A percentile compares a stretch with the other conserved stretches of the same genome.
Evolutionary conservation across 2,113 vertebrate genomes (phyloP).

Genomic region (Cyanoderma ruficeps): DNA sequence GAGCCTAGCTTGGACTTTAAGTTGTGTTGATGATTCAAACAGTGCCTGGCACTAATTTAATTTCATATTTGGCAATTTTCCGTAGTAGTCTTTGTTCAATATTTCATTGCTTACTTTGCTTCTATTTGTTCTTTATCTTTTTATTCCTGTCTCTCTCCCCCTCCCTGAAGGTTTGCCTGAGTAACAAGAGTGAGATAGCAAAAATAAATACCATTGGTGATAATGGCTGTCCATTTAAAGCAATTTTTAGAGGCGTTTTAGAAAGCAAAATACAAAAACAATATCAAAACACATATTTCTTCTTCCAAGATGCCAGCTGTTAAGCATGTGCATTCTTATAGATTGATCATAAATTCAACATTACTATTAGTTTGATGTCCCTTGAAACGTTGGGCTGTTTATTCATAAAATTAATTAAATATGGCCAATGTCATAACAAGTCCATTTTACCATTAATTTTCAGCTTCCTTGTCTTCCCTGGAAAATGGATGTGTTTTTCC

Average conservation of each 20-base stretch:
- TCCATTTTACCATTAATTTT: neutral
- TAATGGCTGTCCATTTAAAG: neutral
- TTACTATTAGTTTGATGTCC: neutral
- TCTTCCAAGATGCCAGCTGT: neutral
- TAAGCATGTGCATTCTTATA: neutral
- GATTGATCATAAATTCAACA: neutral
- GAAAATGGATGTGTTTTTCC: neutral
- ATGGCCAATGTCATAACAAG: neutral
- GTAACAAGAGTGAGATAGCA: neutral
- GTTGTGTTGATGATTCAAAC: neutral
- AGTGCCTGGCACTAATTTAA: neutral
- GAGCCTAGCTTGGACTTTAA: neutral
- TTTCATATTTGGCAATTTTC: neutral
- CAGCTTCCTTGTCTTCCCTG: neutral
- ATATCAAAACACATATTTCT: rapidly evolving
- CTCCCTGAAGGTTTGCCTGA: neutral
- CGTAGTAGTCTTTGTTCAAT: neutral
- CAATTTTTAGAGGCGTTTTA: neutral
- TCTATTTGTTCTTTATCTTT: neutral
- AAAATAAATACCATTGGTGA: neutral
- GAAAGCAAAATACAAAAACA: neutral
- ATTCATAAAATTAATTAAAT: neutral
- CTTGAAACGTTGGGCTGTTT: neutral
- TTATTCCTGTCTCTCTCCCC: neutral
- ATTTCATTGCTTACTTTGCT: neutral